A percentile compares a stretch with the other conserved stretches of the same genome.
phyloP scores from a whole-genome alignment of 2,113 vertebrate species.

The Coregonus clupeaformis region DNA sequence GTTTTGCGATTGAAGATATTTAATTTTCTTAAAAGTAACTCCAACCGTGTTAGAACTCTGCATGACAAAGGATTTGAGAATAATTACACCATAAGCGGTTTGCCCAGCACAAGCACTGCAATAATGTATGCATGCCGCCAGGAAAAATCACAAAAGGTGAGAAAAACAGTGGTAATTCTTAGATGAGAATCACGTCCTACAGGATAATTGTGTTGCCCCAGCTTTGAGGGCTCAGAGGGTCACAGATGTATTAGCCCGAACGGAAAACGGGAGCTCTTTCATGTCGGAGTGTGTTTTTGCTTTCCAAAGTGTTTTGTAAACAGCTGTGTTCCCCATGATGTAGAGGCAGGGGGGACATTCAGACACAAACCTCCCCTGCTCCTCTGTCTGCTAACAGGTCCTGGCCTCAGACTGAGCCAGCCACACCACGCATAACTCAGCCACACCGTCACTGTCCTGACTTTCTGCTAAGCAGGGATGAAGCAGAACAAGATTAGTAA shows the following conservation, averaged over 20 bases:
- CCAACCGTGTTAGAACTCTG: background rate
- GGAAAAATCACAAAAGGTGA: background rate
- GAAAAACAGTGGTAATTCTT: too few species aligned
- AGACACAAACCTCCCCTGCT: background rate
- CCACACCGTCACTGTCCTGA: background rate
- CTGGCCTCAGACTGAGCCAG: conserved; percentile 4
- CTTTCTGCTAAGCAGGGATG: background rate
- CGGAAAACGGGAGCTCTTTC: background rate
- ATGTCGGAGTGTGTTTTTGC: background rate
- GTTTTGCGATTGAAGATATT: background rate
- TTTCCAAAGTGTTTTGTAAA: background rate
- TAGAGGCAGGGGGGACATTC: background rate
- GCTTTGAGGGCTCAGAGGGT: conserved; percentile 9
- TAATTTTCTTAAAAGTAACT: background rate
- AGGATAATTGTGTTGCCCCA: too few species aligned
- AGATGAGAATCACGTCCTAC: too few species aligned
- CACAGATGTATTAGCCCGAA: background rate
- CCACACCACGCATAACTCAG: conserved; percentile 2
- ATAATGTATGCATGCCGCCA: background rate
- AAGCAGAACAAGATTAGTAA: background rate
- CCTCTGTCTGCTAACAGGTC: background rate
- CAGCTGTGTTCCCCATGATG: background rate
- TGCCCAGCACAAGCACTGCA: background rate
- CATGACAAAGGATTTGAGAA: background rate
- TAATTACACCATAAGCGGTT: background rate